Evolutionary conservation across 2,797 vertebrate genomes (phyloP).

Genomic region (Sebastes paucispinis): DNA sequence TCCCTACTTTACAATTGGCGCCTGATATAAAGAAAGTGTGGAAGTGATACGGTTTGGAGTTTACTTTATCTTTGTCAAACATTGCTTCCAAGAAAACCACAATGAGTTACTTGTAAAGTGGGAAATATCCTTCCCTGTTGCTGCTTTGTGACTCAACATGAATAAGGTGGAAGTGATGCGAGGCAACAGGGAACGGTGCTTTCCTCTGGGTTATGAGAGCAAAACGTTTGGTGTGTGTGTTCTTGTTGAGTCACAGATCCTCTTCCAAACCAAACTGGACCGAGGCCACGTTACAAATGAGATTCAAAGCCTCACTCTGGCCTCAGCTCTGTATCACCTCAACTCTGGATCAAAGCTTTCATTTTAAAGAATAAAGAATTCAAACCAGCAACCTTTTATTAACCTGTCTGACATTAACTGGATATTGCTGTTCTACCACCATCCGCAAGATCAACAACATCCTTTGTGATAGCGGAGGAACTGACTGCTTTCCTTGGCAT

Average conservation of each 20-base stretch:
- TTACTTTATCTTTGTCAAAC: constrained; percentile 70
- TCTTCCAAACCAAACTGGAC: constrained; percentile 59
- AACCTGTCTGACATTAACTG: constrained; percentile 21
- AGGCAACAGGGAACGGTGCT: constrained; percentile 67
- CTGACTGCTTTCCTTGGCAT: constrained; percentile 62
- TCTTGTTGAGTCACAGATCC: constrained; percentile 71
- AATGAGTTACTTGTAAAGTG: constrained; percentile 78
- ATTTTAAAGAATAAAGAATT: not conserved
- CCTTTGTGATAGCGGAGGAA: constrained; percentile 54
- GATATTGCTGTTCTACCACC: constrained; percentile 14
- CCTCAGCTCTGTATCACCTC: constrained; percentile 18
- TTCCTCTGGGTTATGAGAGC: constrained; percentile 69
- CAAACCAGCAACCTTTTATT: constrained; percentile 20
- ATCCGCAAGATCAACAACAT: constrained; percentile 50
- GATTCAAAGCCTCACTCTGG: constrained; percentile 13
- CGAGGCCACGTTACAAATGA: constrained; percentile 38
- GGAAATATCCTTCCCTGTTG: constrained; percentile 69
- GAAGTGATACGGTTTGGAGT: constrained; percentile 53
- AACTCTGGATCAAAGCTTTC: not conserved
- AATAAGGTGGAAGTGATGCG: constrained; percentile 74
- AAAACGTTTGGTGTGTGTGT: constrained; percentile 53
- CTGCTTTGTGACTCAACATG: constrained; percentile 79
- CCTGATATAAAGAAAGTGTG: constrained; percentile 42
- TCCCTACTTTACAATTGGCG: not conserved
- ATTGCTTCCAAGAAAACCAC: constrained; percentile 72